Evolutionary conservation across 2,888 invertebrate genomes (phyloP).

Genomic region (Pycnomerus fuliginosus): DNA sequence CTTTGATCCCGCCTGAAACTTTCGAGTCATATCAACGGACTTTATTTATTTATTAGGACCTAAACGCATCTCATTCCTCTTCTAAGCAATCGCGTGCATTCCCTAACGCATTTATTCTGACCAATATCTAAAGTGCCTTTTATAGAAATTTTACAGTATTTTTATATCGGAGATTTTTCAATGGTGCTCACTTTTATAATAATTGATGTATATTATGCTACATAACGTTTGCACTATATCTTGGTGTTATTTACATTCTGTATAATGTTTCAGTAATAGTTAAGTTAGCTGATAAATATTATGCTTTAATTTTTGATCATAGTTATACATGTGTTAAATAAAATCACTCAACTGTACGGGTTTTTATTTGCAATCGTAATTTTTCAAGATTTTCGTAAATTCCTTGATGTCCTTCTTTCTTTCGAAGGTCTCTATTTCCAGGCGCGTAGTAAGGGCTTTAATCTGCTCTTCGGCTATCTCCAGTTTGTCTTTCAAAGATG

Average conservation of each 20-base stretch:
- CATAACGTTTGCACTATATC: not conserved
- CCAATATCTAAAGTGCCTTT: too few relatives aligned
- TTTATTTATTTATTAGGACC: too few relatives aligned
- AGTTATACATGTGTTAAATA: conserved; percentile 14
- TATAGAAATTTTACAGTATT: too few relatives aligned
- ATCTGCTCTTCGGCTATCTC: conserved; percentile 67
- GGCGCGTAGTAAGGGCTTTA: conserved; percentile 62
- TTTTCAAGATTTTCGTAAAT: conserved; percentile 44
- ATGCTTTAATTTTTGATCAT: conserved; percentile 14
- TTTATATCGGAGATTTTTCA: too few relatives aligned
- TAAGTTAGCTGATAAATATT: not conserved
- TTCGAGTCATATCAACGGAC: too few relatives aligned
- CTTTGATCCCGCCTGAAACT: too few relatives aligned
- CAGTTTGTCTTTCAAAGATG: conserved; percentile 47
- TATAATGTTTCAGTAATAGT: not conserved
- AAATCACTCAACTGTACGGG: conserved; percentile 33
- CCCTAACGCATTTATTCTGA: too few relatives aligned
- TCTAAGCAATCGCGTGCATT: too few relatives aligned
- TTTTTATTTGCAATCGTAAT: conserved; percentile 25
- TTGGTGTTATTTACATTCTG: not conserved
- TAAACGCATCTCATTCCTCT: too few relatives aligned
- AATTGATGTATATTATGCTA: too few relatives aligned
- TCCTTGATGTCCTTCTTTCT: conserved; percentile 61
- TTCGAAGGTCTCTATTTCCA: conserved; percentile 65
- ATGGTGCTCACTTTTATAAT: too few relatives aligned